Evolutionary conservation across 2,888 invertebrate species (phyloP), one percentile per base, ranked within the genome.

Genomic region (Biston betularia): DNA sequence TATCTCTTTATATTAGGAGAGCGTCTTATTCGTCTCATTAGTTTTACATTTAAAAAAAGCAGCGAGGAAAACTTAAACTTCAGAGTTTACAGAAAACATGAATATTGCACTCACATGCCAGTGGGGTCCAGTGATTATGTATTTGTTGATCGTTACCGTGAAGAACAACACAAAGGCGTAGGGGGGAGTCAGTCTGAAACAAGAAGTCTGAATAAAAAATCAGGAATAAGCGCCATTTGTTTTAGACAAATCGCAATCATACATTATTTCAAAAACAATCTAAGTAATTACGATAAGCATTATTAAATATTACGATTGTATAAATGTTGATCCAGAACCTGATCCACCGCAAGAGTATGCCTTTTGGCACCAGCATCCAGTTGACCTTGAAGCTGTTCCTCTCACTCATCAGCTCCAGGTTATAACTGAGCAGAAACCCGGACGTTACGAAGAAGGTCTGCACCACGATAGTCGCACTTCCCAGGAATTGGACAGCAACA

Each of bases 41-140:
- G n/a, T n/a, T n/a, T n/a, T n/a, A n/a, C n/a, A n/a, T n/a, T n/a
- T n/a, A n/a, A n/a, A n/a, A n/a, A n/a, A n/a, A n/a, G n/a, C n/a
- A n/a, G n/a, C 8, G 5, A 33, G 7, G 34, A 42, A 42, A 42
- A 38, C 38, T 38, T 6, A 38, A 38, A 38, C 38, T 38, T 42
- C 1, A 11, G 9, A 42, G 10, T 0, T 42, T 5, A 10, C 10
- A 10, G 9, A 12, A 10, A 10, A 10, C 12, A 10, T 1, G n/a
- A 1, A 34, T 40, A 11, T 24, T 24, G 24, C 48, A 67, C 68
- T 62, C 68, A 80, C 81, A 66, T 77, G 56, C 92, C 93, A 94
- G 14, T 85, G 72, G 0, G 94, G 93, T 0, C 94, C 93, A 52
- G 76, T 68, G n/a, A 84, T 80, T 1, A 87, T 42, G 2, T 81